Conservation (phyloP, 2,888 invertebrate species). For the Polyploca ridens region DNA sequence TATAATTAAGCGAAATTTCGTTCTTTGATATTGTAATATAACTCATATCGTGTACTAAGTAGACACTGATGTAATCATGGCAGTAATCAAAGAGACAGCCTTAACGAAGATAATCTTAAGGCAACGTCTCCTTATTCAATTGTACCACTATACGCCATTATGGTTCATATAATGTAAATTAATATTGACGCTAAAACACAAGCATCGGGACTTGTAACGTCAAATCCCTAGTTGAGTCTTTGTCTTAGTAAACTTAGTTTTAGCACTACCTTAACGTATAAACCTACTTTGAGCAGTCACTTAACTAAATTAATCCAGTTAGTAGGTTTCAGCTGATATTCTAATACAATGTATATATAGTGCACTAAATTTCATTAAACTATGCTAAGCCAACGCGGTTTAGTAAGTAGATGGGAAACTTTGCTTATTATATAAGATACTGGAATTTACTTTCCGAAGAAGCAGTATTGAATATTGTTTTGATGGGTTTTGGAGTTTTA, state of each 20-base stretch:
- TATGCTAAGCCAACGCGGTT: background rate
- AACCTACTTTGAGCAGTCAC: slow-evolving; percentile 7
- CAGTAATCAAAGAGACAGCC: too few species aligned
- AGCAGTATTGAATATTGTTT: background rate
- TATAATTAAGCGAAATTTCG: too few species aligned
- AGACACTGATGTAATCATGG: too few species aligned
- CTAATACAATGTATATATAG: slow-evolving; percentile 5
- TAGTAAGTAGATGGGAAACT: slow-evolving; percentile 9
- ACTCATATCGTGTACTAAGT: too few species aligned
- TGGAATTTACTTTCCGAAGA: slow-evolving; percentile 5
- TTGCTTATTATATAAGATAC: slow-evolving; percentile 10
- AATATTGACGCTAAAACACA: slow-evolving; percentile 7
- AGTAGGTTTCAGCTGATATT: slow-evolving; percentile 4
- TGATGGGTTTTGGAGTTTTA: background rate
- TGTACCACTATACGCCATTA: background rate
- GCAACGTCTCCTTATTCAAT: background rate
- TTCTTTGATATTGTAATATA: too few species aligned
- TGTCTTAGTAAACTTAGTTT: slow-evolving; percentile 2
- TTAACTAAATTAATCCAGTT: slow-evolving; percentile 8
- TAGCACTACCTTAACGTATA: background rate
- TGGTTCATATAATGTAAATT: background rate
- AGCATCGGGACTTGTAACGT: background rate
- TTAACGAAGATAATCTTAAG: too few species aligned
- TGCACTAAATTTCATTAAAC: slow-evolving; percentile 13
- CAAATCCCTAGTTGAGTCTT: slow-evolving; percentile 1